Base-by-base conservation (phyloP, 2,113 vertebrate genomes). In the Synchiropus splendidus region DNA sequence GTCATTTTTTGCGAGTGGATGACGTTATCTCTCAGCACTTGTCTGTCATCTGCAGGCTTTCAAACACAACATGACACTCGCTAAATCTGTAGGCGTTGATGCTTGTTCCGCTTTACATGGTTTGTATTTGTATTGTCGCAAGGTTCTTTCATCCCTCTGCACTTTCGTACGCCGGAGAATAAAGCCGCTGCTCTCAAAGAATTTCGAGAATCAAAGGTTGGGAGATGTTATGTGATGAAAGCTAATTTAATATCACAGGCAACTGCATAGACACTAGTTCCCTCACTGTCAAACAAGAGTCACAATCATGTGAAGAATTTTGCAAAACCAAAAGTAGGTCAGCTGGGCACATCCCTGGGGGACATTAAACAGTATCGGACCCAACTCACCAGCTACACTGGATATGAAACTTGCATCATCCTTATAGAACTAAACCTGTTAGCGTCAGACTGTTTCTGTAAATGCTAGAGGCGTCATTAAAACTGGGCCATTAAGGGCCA, bases 271-370 rank as follows among this genome's bases (percentile, higher is more conserved):
- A 27, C 21, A 27, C 21, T 27, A 27, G 21, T n/a, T n/a, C n/a
- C n/a, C n/a, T n/a, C n/a, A n/a, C n/a, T 27, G 21, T 27, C 21
- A 27, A 27, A 4, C 8, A 4, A 27, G 21, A 27, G 21, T 27
- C 21, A 27, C 21, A 4, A 27, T 67, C 58, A 65, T 69, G 53
- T 79, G 53, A 73, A 80, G 48, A 72, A 54, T 75, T 69, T 74
- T 75, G 64, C 72, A 62, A 46, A 27, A 38, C 56, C 48, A 59
- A 75, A 87, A 84, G 75, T 86, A 83, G 83, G 85, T 86, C 83
- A 83, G 65, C 69, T 72, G 74, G 57, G 63, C 73, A 60, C 78
- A 61, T 79, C 61, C 71, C 80, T 61, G 15, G 18, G 58, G 79
- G 77, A 71, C 74, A 76, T 79, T 59, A 65, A 74, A 64, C 67